Conservation (phyloP, 1,140 invertebrate genomes). For the Temnothorax longispinosus region DNA sequence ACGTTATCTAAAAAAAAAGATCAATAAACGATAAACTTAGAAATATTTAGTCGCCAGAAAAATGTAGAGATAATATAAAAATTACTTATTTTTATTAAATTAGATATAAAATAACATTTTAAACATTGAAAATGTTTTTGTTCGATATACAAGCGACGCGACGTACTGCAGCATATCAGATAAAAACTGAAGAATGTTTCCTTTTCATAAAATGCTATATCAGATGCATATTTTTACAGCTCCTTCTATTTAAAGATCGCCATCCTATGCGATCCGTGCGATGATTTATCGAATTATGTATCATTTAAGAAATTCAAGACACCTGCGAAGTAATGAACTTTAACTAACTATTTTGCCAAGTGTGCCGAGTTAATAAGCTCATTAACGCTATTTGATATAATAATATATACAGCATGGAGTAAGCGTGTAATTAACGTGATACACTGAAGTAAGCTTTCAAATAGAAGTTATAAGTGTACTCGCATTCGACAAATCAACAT, state of each 20-base stretch:
- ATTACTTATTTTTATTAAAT: neutral
- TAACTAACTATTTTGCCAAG: conserved; percentile 33
- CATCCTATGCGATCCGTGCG: neutral
- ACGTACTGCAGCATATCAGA: neutral
- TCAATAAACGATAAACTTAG: neutral
- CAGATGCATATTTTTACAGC: neutral
- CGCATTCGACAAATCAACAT: conserved; percentile 39
- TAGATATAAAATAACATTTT: neutral
- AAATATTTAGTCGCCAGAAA: neutral
- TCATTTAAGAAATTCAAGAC: neutral
- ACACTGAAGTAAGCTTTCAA: neutral
- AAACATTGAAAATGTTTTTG: conserved; percentile 13
- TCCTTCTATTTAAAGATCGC: neutral
- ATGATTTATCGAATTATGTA: conserved; percentile 16
- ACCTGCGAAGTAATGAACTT: neutral
- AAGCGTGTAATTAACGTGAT: conserved; percentile 29
- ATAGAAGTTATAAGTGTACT: conserved; percentile 19
- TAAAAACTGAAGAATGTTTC: neutral
- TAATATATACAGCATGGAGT: conserved; percentile 5
- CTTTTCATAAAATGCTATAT: neutral
- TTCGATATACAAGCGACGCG: neutral
- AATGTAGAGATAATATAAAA: neutral
- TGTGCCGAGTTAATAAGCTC: conserved; percentile 33
- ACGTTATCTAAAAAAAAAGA: neutral
- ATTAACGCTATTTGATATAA: conserved; percentile 48